Evolutionary conservation across 1,140 invertebrate genomes (phyloP).

Genomic region (Asobara japonica): DNA sequence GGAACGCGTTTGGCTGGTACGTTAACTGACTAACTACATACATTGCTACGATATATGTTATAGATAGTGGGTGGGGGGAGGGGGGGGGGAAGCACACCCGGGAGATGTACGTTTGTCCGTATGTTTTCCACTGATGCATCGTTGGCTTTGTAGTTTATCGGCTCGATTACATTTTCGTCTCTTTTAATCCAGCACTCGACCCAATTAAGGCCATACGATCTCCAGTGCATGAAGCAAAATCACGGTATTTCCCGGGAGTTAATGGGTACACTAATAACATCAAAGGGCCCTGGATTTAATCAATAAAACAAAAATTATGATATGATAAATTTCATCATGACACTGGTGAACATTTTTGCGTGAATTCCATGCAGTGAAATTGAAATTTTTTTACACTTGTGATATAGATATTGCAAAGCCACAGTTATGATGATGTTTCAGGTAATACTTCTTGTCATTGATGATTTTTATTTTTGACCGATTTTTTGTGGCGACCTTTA

Average conservation of each 20-base stretch:
- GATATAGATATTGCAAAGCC: too few relatives aligned
- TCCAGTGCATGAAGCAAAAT: background rate
- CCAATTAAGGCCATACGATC: background rate
- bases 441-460: too few relatives aligned
- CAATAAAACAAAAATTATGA: too few relatives aligned
- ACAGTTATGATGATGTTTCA: too few relatives aligned
- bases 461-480: too few relatives aligned
- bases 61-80: background rate
- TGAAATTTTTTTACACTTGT: too few relatives aligned
- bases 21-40: background rate
- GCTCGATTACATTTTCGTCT: constrained; percentile 4
- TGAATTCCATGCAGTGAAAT: too few relatives aligned
- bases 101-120: constrained; percentile 1
- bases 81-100: background rate
- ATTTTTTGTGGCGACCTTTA: too few relatives aligned
- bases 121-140: background rate
- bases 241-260: background rate
- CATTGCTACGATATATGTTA: background rate
- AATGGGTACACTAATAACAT: background rate
- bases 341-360: too few relatives aligned
- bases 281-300: too few relatives aligned
- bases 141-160: constrained; percentile 8
- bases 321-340: too few relatives aligned
- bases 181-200: background rate
- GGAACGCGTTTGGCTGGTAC: background rate